Conservation (phyloP, 37 sponge, comb jelly and placozoan species). For the Theonella swinhoei region DNA sequence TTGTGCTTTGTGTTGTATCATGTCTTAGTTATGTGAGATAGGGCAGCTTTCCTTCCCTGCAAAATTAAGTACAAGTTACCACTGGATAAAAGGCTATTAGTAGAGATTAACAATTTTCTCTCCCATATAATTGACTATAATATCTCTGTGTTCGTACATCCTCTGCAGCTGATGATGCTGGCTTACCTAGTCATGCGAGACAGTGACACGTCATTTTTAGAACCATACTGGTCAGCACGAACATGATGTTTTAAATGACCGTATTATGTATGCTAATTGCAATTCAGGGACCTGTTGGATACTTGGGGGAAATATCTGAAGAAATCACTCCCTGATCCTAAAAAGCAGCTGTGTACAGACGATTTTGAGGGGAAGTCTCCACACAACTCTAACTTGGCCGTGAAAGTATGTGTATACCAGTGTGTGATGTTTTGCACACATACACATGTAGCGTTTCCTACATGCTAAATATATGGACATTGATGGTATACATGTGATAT, state of each 20-base stretch:
- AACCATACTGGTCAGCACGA: conserved; percentile 18
- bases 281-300: conserved; percentile 18
- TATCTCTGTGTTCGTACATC: too few species aligned
- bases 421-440: background rate
- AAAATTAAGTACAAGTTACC: too few species aligned
- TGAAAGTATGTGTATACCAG: conserved; percentile 40
- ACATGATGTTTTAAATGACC: background rate
- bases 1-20: too few species aligned
- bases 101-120: background rate
- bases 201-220: background rate
- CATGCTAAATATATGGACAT: too few species aligned
- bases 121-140: background rate
- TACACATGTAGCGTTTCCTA: background rate
- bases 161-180: conserved; percentile 34
- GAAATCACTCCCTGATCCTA: conserved; percentile 65
- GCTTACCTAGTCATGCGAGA: conserved; percentile 6
- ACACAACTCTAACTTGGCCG: conserved; percentile 78
- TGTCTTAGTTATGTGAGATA: too few species aligned
- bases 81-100: too few species aligned
- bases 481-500: too few species aligned
- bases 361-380: conserved; percentile 80
- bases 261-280: too few species aligned
- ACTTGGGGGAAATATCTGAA: conserved; percentile 62
- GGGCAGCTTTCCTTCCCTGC: too few species aligned
- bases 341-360: conserved; percentile 79